These are phyloP conservation scores for Allolobophora icterica DNA, from an alignment of 2,888 invertebrate species.

Conservation along the genomic window DNA sequence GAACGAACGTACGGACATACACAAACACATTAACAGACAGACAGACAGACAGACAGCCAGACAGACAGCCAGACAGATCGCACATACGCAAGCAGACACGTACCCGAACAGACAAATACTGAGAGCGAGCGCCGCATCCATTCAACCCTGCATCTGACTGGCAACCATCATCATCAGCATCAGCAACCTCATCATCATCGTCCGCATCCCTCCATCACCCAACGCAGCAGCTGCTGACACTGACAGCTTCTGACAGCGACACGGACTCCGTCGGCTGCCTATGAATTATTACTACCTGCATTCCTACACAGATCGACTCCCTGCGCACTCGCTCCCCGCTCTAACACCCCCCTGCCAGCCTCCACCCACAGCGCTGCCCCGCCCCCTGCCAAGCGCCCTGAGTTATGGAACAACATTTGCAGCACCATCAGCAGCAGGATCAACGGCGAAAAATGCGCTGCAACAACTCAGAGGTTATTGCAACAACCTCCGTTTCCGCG, in stretches of 20 bases:
- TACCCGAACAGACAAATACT: background rate
- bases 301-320: background rate
- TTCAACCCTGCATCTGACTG: background rate
- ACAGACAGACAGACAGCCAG: background rate
- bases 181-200: background rate
- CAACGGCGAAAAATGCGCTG: background rate
- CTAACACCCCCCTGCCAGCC: background rate
- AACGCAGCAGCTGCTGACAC: conserved; percentile 20
- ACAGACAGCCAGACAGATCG: background rate
- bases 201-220: background rate
- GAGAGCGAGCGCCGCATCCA: background rate
- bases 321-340: background rate
- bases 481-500: background rate
- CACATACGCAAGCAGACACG: background rate
- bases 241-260: conserved; percentile 28
- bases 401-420: conserved; percentile 26
- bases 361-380: background rate
- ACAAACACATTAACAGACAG: background rate
- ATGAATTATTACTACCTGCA: conserved; percentile 26
- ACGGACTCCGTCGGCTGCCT: background rate
- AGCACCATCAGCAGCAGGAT: background rate
- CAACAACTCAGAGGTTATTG: conserved; percentile 11
- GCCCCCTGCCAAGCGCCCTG: conserved; percentile 21
- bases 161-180: background rate
- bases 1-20: too few relatives aligned